Evolutionary conservation across 64 coral and sea anemone species (phyloP), one percentile per base, ranked within the genome.

Genomic region (Dendrophyllia cribrosa): DNA sequence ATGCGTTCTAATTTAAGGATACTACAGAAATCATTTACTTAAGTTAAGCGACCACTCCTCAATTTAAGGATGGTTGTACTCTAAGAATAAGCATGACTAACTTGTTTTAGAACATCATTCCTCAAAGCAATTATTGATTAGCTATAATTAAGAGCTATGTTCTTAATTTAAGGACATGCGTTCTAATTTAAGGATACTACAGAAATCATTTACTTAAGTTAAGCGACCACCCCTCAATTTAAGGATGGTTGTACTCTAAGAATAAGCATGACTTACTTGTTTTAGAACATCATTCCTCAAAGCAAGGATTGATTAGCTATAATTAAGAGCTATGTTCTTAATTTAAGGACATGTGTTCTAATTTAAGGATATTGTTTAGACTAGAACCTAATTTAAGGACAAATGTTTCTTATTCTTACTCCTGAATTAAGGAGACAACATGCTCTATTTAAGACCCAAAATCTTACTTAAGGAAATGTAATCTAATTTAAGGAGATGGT

Each of bases 301-400:
- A 73, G 43, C 44, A 43, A 47, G 70, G 24, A 7, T 44, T 73
- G 15, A 34, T 34, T 34, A 34, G 34, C 34, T 34, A 34, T 34
- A 34, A 34, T 34, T 34, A 34, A 34, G 34, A 34, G 34, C 34
- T 34, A 34, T 34, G 34, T 45, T 10, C 70, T 73, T 73, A 14
- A 44, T 73, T 73, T 73, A 4, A 73, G 70, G 70, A 44, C 14
- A 43, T 12, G 34, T 15, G 44, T 14, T 73, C 70, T 45, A 73
- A 73, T 73, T 45, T 73, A 73, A 73, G 25, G 70, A 44, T 73
- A 45, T 75, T 75, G 72, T 7, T 50, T 46, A 51, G 50, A 75
- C 10, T 11, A 45, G 43, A 48, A 69, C 66, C 25, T 69, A 24
- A 24, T 69, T 69, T 69, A 69, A 69, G 66, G 66, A 69, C 66